Percentiles rank a stretch among this genome's conserved stretches.
Conservation (phyloP, 1,140 invertebrate genomes). For the Pteromalus puparum region DNA sequence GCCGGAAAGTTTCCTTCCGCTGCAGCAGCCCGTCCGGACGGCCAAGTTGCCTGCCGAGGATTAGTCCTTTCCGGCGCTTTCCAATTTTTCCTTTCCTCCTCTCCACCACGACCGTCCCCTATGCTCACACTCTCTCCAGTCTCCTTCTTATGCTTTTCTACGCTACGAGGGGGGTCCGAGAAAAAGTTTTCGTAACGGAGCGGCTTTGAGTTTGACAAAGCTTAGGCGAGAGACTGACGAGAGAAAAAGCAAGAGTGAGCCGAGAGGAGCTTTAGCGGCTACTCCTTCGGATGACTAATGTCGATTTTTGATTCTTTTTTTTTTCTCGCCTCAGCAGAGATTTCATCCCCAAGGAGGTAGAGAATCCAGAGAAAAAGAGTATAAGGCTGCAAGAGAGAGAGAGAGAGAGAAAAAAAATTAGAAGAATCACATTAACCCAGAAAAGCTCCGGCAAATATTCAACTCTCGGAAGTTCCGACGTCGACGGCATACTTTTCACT, state of each 20-base stretch:
- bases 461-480: not conserved
- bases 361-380: not conserved
- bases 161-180: too few relatives aligned
- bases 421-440: conserved; percentile 27
- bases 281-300: not conserved
- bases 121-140: too few relatives aligned
- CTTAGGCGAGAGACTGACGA: not conserved
- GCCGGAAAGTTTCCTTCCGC: conserved; percentile 32
- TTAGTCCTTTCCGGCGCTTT: conserved; percentile 35
- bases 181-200: conserved; percentile 7
- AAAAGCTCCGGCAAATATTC: conserved; percentile 15
- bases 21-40: not conserved
- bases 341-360: too few relatives aligned
- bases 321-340: not conserved
- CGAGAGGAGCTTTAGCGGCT: not conserved
- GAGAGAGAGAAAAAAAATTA: not conserved
- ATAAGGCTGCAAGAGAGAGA: not conserved
- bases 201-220: conserved; percentile 26
- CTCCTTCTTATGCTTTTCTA: not conserved
- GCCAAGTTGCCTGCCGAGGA: conserved; percentile 6
- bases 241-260: not conserved
- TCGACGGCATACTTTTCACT: conserved; percentile 14
- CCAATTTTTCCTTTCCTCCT: conserved; percentile 18
- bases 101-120: too few relatives aligned
- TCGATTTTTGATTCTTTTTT: not conserved